Conservation (phyloP, 2,888 invertebrate species). For the Adela reaumurella region DNA sequence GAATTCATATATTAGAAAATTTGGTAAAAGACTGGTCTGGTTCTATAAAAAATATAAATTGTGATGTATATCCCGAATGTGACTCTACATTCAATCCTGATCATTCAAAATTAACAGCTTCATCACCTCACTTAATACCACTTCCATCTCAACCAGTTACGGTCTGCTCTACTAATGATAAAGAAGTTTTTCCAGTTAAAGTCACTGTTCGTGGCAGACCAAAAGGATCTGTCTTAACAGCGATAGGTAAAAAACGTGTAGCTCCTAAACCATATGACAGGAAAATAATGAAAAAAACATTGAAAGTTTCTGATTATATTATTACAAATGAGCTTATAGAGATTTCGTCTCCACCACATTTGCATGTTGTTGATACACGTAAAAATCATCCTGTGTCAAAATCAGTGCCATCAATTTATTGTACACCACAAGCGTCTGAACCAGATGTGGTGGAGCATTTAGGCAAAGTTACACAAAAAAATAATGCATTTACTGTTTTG, state of each 20-base stretch:
- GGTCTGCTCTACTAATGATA: neutral
- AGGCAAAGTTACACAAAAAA: neutral
- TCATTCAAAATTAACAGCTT: no score
- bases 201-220: slow-evolving; percentile 1
- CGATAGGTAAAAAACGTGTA: neutral
- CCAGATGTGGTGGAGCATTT: no score
- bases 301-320: neutral
- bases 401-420: no score
- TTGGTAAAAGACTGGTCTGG: slow-evolving; percentile 1
- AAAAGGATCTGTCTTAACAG: neutral
- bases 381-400: no score
- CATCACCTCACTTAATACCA: neutral
- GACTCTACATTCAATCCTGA: neutral
- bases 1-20: neutral
- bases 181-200: neutral
- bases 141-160: no score
- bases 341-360: no score
- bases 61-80: neutral
- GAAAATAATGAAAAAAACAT: neutral
- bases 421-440: no score
- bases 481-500: no score
- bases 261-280: neutral
- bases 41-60: neutral
- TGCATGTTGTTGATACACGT: no score
- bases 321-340: neutral